Percentiles rank a stretch among this genome's conserved stretches.
These are phyloP conservation scores for Accipiter badius DNA, from an alignment of 2,797 vertebrate species.

Conservation along the genomic window DNA sequence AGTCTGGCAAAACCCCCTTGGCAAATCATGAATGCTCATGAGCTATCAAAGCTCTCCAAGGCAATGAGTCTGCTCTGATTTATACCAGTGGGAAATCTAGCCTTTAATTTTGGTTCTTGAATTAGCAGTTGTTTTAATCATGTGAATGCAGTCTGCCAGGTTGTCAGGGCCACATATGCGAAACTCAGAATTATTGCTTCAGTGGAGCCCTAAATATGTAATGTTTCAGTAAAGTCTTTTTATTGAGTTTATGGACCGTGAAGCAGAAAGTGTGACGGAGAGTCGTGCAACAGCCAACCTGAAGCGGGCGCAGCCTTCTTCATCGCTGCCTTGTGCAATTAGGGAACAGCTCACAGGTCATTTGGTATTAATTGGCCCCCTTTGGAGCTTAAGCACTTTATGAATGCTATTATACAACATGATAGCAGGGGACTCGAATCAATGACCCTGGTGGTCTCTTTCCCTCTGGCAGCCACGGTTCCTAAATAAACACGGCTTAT, in stretches of 20 bases:
- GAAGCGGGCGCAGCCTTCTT: neutral
- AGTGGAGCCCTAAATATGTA: neutral
- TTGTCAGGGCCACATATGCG: neutral
- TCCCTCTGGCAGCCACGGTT: neutral
- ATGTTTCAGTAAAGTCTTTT: neutral
- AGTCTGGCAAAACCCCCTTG: neutral
- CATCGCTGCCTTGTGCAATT: neutral
- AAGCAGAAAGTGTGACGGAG: neutral
- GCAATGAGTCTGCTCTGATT: constrained; percentile 10
- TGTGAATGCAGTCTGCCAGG: neutral
- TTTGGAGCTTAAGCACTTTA: neutral
- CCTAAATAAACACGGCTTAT: neutral
- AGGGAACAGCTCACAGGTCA: neutral
- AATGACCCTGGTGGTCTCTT: neutral
- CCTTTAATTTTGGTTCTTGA: constrained; percentile 23
- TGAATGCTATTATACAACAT: neutral
- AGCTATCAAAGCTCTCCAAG: neutral
- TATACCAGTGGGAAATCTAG: constrained; percentile 2
- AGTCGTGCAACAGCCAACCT: neutral
- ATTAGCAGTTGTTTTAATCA: constrained; percentile 36
- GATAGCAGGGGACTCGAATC: neutral
- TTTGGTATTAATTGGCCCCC: constrained; percentile 14
- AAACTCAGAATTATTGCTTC: neutral
- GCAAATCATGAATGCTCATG: neutral
- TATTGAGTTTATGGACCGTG: neutral